phyloP scores from a whole-genome alignment of 2,888 invertebrate genomes.

The Ormyrus pomaceus region DNA sequence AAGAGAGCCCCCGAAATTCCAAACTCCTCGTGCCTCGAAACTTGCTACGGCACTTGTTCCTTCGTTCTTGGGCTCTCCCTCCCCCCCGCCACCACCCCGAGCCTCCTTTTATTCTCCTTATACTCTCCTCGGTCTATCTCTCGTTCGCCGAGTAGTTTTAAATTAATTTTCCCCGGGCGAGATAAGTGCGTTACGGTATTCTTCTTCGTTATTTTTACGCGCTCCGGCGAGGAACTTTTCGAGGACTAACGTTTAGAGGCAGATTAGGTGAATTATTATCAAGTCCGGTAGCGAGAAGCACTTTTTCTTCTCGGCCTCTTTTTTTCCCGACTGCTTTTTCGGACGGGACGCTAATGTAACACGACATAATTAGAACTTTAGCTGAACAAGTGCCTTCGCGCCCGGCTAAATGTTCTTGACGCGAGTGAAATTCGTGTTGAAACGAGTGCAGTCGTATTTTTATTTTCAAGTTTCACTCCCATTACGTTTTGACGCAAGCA shows the following conservation, averaged over 20 bases:
- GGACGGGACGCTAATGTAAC: too few relatives aligned
- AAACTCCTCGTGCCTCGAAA: conserved; percentile 19
- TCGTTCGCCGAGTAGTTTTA: not conserved
- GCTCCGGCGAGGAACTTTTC: not conserved
- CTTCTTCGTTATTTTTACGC: not conserved
- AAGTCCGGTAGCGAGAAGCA: too few relatives aligned
- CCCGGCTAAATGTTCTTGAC: too few relatives aligned
- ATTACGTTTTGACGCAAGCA: too few relatives aligned
- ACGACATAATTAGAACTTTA: not conserved
- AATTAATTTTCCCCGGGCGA: conserved; percentile 16
- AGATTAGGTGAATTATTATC: conserved; percentile 28
- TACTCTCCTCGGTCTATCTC: not conserved
- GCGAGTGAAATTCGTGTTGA: too few relatives aligned
- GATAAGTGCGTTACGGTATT: conserved; percentile 12
- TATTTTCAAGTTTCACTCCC: too few relatives aligned
- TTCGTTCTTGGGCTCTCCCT: not conserved
- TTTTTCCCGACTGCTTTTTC: too few relatives aligned
- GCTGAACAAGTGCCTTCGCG: not conserved
- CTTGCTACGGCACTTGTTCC: conserved; percentile 38
- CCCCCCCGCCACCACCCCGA: not conserved
- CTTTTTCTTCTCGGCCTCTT: too few relatives aligned
- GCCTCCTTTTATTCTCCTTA: not conserved
- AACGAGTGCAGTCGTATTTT: too few relatives aligned
- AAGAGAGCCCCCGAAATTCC: conserved; percentile 36
- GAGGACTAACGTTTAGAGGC: not conserved